phyloP scores from a whole-genome alignment of 2,113 vertebrate genomes.

The Leptobrachium ailaonicum region DNA sequence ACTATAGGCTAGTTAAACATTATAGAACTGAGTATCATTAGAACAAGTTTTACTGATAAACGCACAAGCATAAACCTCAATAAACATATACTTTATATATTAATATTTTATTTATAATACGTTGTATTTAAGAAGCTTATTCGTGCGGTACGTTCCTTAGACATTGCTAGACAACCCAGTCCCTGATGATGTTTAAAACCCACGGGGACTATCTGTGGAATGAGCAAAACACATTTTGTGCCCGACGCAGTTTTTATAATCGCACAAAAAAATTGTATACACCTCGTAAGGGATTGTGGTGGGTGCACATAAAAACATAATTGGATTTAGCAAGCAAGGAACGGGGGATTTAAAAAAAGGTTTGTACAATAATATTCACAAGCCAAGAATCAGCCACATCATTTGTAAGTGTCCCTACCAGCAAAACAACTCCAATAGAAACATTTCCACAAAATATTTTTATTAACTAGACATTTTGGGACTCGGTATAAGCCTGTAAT shows the following conservation, averaged over 20 bases:
- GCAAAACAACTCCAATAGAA: slow-evolving; percentile 13
- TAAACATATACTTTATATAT: no score
- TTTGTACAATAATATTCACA: slow-evolving; percentile 22
- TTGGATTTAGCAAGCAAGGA: slow-evolving; percentile 25
- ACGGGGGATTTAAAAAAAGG: slow-evolving; percentile 17
- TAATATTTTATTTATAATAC: no score
- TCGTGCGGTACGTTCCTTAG: no score
- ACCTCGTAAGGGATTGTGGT: neutral
- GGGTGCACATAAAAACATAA: slow-evolving; percentile 7
- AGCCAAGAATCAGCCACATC: slow-evolving; percentile 4
- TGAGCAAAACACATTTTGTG: neutral
- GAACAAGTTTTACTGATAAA: no score
- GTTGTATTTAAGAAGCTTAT: no score
- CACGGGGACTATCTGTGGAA: no score
- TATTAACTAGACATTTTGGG: neutral
- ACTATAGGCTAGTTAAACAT: no score
- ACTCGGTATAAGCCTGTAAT: neutral
- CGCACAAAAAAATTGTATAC: neutral
- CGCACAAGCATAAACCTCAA: no score
- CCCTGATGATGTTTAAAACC: no score
- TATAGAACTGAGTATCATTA: no score
- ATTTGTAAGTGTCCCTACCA: slow-evolving; percentile 23
- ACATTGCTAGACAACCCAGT: no score
- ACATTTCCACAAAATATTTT: neutral
- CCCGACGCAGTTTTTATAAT: neutral